Conservation (phyloP, 2,797 vertebrate species). For the Gouania willdenowi region DNA sequence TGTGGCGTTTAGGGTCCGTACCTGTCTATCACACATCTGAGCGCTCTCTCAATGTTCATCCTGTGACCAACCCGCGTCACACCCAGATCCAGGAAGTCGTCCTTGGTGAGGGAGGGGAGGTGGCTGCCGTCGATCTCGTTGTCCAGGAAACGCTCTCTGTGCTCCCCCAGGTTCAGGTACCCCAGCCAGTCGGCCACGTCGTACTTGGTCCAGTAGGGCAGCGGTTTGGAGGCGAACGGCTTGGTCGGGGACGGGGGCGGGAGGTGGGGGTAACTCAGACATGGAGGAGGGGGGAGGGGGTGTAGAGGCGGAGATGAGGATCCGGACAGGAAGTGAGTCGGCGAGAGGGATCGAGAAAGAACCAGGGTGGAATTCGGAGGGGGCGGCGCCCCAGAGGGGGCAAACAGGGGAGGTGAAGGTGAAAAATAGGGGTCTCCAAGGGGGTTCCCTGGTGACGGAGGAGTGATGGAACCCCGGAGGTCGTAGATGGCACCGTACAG, state of each 20-base stretch:
- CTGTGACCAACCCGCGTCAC: conserved; percentile 94
- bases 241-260: conserved; percentile 82
- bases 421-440: conserved; percentile 81
- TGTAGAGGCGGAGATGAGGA: conserved; percentile 78
- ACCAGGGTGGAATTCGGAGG: conserved; percentile 73
- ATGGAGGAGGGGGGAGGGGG: conserved; percentile 79
- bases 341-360: conserved; percentile 84
- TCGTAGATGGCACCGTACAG: conserved; percentile 86
- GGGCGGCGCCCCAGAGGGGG: conserved; percentile 76
- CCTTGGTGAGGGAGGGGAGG: conserved; percentile 92
- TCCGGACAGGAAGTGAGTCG: conserved; percentile 84
- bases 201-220: conserved; percentile 95
- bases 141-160: conserved; percentile 91
- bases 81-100: conserved; percentile 91
- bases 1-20: too few relatives aligned
- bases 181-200: conserved; percentile 94
- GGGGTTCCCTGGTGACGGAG: conserved; percentile 78
- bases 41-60: conserved; percentile 94
- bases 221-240: conserved; percentile 90
- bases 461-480: conserved; percentile 81
- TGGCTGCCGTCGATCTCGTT: conserved; percentile 95
- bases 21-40: conserved; percentile 89
- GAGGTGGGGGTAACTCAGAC: conserved; percentile 79
- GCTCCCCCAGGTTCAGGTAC: conserved; percentile 89
- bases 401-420: conserved; percentile 77